Percentiles rank a stretch among this genome's conserved stretches.
phyloP scores from a whole-genome alignment of 2,888 invertebrate genomes.

The Melanargia galathea region DNA sequence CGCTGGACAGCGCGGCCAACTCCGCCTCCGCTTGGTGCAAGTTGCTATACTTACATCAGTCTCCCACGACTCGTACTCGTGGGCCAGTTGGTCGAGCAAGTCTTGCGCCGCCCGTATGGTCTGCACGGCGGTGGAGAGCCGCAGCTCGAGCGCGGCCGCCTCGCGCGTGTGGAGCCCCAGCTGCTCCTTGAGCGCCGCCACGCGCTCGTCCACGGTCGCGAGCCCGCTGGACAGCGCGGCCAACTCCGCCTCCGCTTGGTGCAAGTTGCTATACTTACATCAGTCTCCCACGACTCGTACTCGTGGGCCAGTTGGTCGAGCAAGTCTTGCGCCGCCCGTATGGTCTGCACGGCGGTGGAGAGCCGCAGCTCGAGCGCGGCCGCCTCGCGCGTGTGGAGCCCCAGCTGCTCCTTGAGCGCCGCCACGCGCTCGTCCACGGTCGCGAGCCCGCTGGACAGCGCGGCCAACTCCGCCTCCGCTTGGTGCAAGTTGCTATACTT shows the following conservation, averaged over 20 bases:
- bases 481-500: conserved; percentile 86
- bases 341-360: conserved; percentile 90
- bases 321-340: conserved; percentile 87
- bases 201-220: conserved; percentile 90
- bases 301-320: conserved; percentile 92
- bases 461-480: conserved; percentile 91
- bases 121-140: conserved; percentile 89
- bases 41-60: conserved; percentile 84
- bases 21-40: conserved; percentile 91
- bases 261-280: conserved; percentile 86
- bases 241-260: conserved; percentile 92
- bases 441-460: conserved; percentile 88
- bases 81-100: conserved; percentile 87
- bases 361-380: conserved; percentile 94
- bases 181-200: conserved; percentile 88
- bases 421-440: conserved; percentile 92
- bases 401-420: conserved; percentile 85
- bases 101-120: conserved; percentile 91
- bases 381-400: conserved; percentile 80
- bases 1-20: conserved; percentile 88
- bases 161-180: conserved; percentile 59
- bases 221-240: conserved; percentile 88
- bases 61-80: conserved; percentile 95
- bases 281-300: conserved; percentile 92
- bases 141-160: conserved; percentile 95